These are phyloP conservation scores for Diachasma alloeum DNA, from an alignment of 1,140 invertebrate species.

Conservation along the genomic window DNA sequence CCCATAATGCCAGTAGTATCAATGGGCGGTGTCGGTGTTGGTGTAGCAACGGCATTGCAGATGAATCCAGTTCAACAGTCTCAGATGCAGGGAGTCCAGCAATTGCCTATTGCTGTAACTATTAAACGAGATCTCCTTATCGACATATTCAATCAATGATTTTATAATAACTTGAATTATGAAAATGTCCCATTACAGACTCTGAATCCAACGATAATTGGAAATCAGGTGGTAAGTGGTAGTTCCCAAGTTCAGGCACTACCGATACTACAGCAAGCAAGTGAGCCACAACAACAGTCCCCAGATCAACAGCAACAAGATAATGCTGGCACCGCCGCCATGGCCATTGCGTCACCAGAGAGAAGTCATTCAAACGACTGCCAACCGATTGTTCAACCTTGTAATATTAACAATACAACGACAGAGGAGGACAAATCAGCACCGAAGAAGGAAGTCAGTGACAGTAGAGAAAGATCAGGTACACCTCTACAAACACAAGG, in stretches of 20 bases:
- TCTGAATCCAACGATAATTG: constrained; percentile 52
- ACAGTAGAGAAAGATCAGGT: constrained; percentile 15
- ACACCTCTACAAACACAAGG: constrained; percentile 3
- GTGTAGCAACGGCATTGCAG: constrained; percentile 50
- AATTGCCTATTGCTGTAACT: constrained; percentile 62
- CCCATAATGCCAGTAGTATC: constrained; percentile 69
- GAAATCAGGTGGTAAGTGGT: constrained; percentile 58
- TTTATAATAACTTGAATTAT: background rate
- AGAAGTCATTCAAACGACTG: constrained; percentile 48
- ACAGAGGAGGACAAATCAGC: constrained; percentile 39
- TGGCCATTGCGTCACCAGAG: constrained; percentile 44
- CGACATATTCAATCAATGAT: background rate
- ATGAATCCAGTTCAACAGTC: constrained; percentile 62
- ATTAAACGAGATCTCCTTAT: background rate
- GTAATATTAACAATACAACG: constrained; percentile 32
- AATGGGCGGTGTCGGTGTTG: constrained; percentile 57
- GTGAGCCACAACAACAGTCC: constrained; percentile 33
- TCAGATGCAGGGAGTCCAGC: constrained; percentile 61
- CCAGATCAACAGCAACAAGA: constrained; percentile 37
- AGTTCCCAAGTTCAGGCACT: constrained; percentile 48
- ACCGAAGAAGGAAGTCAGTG: constrained; percentile 46
- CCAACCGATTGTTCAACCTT: constrained; percentile 39
- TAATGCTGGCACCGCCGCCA: constrained; percentile 32
- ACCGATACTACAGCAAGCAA: constrained; percentile 47
- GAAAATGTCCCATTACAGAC: constrained; percentile 34